Conservation (phyloP, 2,113 vertebrate genomes). For the Gobiocypris rarus region DNA sequence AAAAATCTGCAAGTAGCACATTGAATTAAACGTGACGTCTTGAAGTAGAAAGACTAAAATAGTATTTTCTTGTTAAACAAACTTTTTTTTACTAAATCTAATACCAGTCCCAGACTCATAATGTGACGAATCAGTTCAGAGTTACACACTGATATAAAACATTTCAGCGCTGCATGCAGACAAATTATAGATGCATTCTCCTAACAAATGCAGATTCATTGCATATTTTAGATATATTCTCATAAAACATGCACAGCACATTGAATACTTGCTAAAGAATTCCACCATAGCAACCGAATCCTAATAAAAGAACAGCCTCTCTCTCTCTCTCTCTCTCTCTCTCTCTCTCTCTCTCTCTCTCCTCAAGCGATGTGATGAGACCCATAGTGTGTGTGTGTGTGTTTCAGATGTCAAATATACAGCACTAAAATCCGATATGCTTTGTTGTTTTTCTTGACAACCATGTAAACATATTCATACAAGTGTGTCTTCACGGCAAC, state of each 20-base stretch:
- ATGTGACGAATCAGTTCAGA: neutral
- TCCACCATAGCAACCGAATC: slow-evolving; percentile 43
- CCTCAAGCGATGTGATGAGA: neutral
- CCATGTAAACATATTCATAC: slow-evolving; percentile 21
- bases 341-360: neutral
- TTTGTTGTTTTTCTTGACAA: slow-evolving; percentile 6
- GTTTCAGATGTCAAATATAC: neutral
- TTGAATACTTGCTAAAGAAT: slow-evolving; percentile 2
- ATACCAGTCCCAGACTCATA: neutral
- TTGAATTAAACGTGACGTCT: too few species aligned
- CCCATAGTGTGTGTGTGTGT: neutral
- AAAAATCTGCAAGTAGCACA: too few species aligned
- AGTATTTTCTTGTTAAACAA: too few species aligned
- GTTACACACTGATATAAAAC: neutral
- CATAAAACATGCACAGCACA: neutral
- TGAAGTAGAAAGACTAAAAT: too few species aligned
- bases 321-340: neutral
- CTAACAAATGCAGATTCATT: neutral
- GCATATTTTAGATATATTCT: neutral
- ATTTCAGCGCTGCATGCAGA: too few species aligned
- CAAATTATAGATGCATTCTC: neutral
- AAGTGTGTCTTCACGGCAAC: neutral
- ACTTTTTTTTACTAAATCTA: too few species aligned
- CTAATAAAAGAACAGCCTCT: slow-evolving; percentile 46
- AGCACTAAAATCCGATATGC: neutral